These are phyloP conservation scores for Ferdinandea cuprea DNA, from an alignment of 2,888 invertebrate species.

Conservation along the genomic window DNA sequence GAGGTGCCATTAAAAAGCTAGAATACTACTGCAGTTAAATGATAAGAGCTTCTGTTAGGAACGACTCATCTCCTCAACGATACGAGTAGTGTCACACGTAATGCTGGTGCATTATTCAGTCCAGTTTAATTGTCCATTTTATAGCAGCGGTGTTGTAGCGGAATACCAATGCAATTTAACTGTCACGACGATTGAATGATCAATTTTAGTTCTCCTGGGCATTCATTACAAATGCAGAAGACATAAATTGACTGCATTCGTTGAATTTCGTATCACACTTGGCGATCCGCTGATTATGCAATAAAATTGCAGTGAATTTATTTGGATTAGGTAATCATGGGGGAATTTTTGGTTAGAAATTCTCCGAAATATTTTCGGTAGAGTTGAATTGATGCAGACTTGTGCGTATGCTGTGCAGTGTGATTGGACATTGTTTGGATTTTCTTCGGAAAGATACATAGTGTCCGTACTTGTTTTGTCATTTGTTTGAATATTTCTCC, in stretches of 20 bases:
- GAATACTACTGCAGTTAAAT: neutral
- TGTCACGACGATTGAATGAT: slow-evolving; percentile 30
- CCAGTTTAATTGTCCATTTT: slow-evolving; percentile 44
- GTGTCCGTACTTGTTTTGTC: no score
- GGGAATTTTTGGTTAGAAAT: no score
- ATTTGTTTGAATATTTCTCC: no score
- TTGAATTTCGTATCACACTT: slow-evolving; percentile 39
- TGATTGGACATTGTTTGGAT: no score
- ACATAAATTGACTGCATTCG: neutral
- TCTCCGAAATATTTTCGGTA: no score
- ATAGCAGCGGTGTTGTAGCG: slow-evolving; percentile 27
- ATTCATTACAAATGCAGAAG: slow-evolving; percentile 49
- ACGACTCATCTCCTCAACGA: slow-evolving; percentile 13
- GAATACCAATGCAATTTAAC: slow-evolving; percentile 53
- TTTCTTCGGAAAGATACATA: no score
- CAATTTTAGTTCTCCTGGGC: slow-evolving; percentile 26
- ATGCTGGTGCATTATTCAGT: slow-evolving; percentile 28
- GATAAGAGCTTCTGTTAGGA: slow-evolving; percentile 19
- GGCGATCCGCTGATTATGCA: slow-evolving; percentile 43
- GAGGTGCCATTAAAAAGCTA: slow-evolving; percentile 11
- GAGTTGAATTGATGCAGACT: no score
- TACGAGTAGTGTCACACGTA: slow-evolving; percentile 18
- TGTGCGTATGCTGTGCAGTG: no score
- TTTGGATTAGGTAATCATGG: slow-evolving; percentile 35
- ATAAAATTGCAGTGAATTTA: slow-evolving; percentile 26